Evolutionary conservation across 2,888 invertebrate genomes (phyloP).

Genomic region (Netelia virgata): DNA sequence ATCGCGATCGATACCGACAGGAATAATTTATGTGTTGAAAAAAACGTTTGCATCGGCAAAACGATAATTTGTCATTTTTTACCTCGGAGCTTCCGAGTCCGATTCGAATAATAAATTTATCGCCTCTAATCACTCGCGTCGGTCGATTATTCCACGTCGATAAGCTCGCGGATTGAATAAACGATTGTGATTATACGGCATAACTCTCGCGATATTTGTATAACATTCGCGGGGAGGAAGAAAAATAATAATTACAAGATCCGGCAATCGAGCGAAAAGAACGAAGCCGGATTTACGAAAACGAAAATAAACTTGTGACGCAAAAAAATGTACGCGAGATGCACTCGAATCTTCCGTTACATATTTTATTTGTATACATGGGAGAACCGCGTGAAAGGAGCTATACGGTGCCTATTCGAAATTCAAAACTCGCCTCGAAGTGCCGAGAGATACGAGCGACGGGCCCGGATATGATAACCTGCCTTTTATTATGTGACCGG

Average conservation of each 20-base stretch:
- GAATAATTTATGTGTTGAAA: too few species aligned
- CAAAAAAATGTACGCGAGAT: neutral
- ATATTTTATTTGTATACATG: neutral
- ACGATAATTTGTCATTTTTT: slow-evolving; percentile 32
- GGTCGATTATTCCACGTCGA: slow-evolving; percentile 14
- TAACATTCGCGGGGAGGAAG: neutral
- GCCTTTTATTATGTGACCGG: slow-evolving; percentile 43
- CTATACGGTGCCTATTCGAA: too few species aligned
- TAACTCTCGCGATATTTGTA: slow-evolving; percentile 35
- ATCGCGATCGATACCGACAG: too few species aligned
- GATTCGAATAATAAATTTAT: slow-evolving; percentile 45
- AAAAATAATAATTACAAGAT: slow-evolving; percentile 29
- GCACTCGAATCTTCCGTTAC: slow-evolving; percentile 1
- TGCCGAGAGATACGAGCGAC: too few species aligned
- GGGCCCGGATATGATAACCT: too few species aligned
- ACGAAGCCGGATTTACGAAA: neutral
- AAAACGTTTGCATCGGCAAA: neutral
- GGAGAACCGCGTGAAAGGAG: too few species aligned
- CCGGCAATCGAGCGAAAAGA: slow-evolving; percentile 26
- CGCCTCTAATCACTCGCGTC: slow-evolving; percentile 12
- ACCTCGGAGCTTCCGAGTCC: neutral
- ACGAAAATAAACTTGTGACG: neutral
- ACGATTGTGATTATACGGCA: slow-evolving; percentile 22
- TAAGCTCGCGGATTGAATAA: slow-evolving; percentile 38
- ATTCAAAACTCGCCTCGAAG: too few species aligned